Conservation (phyloP, 2,888 invertebrate genomes). For the Drosophila eohydei region DNA sequence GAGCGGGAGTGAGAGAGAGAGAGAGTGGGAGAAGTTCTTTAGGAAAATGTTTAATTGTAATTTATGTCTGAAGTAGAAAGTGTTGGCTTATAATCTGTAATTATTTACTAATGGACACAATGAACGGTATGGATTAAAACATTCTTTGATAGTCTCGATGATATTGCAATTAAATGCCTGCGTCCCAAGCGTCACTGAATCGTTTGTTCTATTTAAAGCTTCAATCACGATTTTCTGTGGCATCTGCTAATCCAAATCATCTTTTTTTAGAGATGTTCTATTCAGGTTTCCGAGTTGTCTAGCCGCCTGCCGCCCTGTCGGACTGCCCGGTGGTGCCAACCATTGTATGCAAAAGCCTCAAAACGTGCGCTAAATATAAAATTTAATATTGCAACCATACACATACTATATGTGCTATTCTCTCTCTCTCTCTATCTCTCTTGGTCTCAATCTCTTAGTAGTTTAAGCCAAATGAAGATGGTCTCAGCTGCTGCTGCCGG, state of each 20-base stretch:
- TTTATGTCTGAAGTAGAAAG: slow-evolving; percentile 66
- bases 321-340: slow-evolving; percentile 9
- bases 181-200: slow-evolving; percentile 22
- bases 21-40: slow-evolving; percentile 8
- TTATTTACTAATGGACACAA: slow-evolving; percentile 6
- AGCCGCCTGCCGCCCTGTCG: not conserved
- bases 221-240: slow-evolving; percentile 62
- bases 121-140: not conserved
- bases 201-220: slow-evolving; percentile 47
- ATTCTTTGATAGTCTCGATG: slow-evolving; percentile 27
- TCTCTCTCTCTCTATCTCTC: not conserved
- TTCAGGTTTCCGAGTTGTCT: slow-evolving; percentile 19
- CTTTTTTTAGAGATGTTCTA: slow-evolving; percentile 38
- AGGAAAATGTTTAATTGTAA: slow-evolving; percentile 60
- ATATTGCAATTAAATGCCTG: slow-evolving; percentile 41
- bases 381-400: slow-evolving; percentile 67
- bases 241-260: slow-evolving; percentile 50
- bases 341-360: slow-evolving; percentile 68
- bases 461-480: slow-evolving; percentile 34
- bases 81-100: slow-evolving; percentile 19
- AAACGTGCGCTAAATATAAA: slow-evolving; percentile 78
- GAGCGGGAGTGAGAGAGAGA: not conserved
- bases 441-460: not conserved
- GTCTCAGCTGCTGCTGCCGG: slow-evolving; percentile 27
- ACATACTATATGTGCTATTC: slow-evolving; percentile 37